Percentiles rank a stretch among this genome's conserved stretches.
phyloP scores from a whole-genome alignment of 2,888 invertebrate species.

The Eupithecia centaureata region DNA sequence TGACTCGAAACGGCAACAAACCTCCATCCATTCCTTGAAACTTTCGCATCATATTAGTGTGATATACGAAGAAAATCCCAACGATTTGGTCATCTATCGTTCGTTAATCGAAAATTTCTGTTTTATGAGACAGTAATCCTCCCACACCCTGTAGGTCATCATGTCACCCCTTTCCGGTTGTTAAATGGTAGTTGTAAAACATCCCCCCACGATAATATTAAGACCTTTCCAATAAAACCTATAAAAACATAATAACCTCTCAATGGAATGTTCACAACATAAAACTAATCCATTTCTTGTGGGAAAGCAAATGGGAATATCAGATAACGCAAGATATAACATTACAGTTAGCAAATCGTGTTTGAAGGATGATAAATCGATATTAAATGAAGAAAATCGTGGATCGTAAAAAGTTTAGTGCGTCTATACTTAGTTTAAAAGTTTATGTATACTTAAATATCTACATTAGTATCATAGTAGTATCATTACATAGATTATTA shows the following conservation, averaged over 20 bases:
- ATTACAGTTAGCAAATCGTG: slow-evolving; percentile 54
- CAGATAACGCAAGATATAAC: slow-evolving; percentile 58
- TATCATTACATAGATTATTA: too few relatives aligned
- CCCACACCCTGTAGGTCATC: not conserved
- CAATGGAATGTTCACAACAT: slow-evolving; percentile 25
- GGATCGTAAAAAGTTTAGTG: not conserved
- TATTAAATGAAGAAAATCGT: not conserved
- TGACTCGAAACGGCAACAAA: too few relatives aligned
- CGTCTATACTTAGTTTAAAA: too few relatives aligned
- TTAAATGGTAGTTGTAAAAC: not conserved
- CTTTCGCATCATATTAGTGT: too few relatives aligned
- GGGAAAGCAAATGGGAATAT: slow-evolving; percentile 59
- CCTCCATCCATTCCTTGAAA: too few relatives aligned
- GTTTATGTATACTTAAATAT: too few relatives aligned
- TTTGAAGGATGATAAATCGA: slow-evolving; percentile 33
- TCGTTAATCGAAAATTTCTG: not conserved
- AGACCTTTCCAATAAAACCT: not conserved
- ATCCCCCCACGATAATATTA: not conserved
- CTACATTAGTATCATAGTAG: too few relatives aligned
- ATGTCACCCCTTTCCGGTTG: not conserved
- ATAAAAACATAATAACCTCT: not conserved
- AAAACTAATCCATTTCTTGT: slow-evolving; percentile 53
- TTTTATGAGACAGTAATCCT: not conserved
- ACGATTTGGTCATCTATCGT: too few relatives aligned
- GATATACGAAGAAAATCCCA: too few relatives aligned